Conservation (phyloP, 2,113 vertebrate genomes). For the Rhegmatorhina hoffmannsi region DNA sequence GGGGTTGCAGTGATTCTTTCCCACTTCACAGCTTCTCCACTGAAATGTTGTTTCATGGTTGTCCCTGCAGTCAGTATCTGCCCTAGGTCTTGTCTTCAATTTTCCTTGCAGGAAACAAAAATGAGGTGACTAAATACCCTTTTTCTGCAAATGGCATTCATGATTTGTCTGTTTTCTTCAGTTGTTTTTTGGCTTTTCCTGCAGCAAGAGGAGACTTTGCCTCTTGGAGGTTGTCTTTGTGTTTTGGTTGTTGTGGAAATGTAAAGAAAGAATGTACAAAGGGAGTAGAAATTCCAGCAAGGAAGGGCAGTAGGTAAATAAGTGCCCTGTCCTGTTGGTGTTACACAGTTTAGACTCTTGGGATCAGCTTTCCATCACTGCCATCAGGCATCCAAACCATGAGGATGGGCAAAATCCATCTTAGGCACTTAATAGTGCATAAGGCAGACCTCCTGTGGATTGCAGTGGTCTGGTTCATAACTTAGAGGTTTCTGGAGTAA, state of each 20-base stretch:
- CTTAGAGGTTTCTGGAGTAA: background rate
- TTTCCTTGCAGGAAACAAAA: background rate
- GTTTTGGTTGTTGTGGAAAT: background rate
- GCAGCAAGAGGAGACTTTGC: background rate
- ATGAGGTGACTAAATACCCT: background rate
- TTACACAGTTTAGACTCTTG: too few species aligned
- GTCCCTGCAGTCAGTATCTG: background rate
- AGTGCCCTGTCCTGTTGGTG: too few species aligned
- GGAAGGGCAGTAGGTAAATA: background rate
- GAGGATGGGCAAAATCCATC: background rate
- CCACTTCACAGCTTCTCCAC: background rate
- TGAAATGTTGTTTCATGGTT: background rate
- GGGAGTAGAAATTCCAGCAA: background rate
- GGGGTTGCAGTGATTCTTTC: background rate
- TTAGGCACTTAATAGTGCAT: background rate
- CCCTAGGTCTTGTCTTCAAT: background rate
- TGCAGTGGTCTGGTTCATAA: background rate
- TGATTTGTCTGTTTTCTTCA: background rate
- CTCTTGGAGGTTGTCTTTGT: background rate
- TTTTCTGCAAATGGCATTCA: background rate
- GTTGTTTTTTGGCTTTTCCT: background rate
- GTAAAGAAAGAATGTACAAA: background rate
- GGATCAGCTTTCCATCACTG: background rate
- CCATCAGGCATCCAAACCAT: background rate
- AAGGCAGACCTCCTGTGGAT: background rate